Evolutionary conservation across 2,888 invertebrate genomes (phyloP).

Genomic region (Xestobium rufovillosum): DNA sequence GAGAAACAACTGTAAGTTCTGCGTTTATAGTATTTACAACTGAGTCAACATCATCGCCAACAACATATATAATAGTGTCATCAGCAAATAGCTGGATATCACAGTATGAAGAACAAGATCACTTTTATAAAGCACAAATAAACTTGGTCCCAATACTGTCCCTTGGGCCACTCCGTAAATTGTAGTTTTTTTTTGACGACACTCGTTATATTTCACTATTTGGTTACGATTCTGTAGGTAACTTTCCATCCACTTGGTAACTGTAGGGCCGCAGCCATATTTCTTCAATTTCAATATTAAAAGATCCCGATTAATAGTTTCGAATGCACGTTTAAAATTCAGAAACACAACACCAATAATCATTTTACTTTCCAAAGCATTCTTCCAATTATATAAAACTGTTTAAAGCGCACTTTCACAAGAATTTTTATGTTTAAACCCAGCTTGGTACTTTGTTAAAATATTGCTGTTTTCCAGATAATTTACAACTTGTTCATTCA

Average conservation of each 20-base stretch:
- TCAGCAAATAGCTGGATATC: too few species aligned
- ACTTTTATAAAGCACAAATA: too few species aligned
- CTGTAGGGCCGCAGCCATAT: constrained; percentile 1
- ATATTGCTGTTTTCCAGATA: constrained; percentile 6
- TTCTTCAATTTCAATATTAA: constrained; percentile 2
- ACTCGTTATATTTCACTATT: neutral
- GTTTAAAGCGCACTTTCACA: constrained; percentile 5
- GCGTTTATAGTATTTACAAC: too few species aligned
- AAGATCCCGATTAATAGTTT: constrained; percentile 3
- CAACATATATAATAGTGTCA: too few species aligned
- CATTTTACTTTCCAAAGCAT: neutral
- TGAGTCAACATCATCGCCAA: too few species aligned
- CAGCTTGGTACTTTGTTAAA: constrained; percentile 6
- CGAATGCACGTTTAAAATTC: constrained; percentile 5
- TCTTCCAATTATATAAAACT: constrained; percentile 2
- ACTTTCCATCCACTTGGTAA: neutral
- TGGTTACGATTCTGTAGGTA: constrained; percentile 1
- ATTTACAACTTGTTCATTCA: too few species aligned
- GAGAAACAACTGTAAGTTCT: too few species aligned
- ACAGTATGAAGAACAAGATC: too few species aligned
- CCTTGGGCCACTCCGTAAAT: constrained; percentile 4
- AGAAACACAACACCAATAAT: neutral
- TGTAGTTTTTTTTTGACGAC: too few species aligned
- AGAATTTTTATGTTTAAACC: constrained; percentile 4
- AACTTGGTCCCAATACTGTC: constrained; percentile 4